phyloP scores from a whole-genome alignment of 2,797 vertebrate species.

The Hoplostethus mediterraneus region DNA sequence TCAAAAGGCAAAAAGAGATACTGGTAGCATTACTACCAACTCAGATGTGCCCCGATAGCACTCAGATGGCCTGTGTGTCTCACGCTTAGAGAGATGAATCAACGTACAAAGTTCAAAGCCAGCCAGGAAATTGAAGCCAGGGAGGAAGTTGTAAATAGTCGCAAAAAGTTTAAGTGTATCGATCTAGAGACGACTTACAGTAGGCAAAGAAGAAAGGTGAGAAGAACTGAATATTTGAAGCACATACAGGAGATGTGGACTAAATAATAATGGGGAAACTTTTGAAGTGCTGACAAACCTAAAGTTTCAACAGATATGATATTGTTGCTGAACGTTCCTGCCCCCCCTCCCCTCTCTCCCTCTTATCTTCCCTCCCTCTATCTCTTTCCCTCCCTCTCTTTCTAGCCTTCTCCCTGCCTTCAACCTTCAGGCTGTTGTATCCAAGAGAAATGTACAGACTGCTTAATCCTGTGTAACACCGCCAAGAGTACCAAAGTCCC shows the following conservation, averaged over 20 bases:
- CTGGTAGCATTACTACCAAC: constrained; percentile 2
- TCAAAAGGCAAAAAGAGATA: constrained; percentile 17
- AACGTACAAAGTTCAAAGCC: constrained; percentile 39
- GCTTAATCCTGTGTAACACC: constrained; percentile 47
- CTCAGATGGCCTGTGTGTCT: constrained; percentile 16
- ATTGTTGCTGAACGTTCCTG: constrained; percentile 55
- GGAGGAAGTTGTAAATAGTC: constrained; percentile 47
- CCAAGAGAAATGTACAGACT: constrained; percentile 49
- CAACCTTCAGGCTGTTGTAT: constrained; percentile 45
- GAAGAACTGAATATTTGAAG: constrained; percentile 67
- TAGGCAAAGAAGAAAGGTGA: constrained; percentile 45
- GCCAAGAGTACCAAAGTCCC: constrained; percentile 37
- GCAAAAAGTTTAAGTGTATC: constrained; percentile 39
- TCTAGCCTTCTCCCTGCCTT: constrained; percentile 34
- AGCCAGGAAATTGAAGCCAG: not conserved
- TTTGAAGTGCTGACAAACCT: constrained; percentile 70
- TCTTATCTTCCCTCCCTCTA: constrained; percentile 36
- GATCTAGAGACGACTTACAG: constrained; percentile 48
- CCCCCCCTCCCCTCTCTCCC: constrained; percentile 22
- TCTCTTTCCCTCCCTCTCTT: constrained; percentile 20
- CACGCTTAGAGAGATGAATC: constrained; percentile 26
- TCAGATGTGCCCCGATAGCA: constrained; percentile 22
- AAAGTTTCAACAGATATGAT: constrained; percentile 57
- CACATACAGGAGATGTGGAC: constrained; percentile 45
- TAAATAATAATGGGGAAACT: constrained; percentile 58